phyloP scores from a whole-genome alignment of 1,140 invertebrate species.

The Paracyclopina nana region DNA sequence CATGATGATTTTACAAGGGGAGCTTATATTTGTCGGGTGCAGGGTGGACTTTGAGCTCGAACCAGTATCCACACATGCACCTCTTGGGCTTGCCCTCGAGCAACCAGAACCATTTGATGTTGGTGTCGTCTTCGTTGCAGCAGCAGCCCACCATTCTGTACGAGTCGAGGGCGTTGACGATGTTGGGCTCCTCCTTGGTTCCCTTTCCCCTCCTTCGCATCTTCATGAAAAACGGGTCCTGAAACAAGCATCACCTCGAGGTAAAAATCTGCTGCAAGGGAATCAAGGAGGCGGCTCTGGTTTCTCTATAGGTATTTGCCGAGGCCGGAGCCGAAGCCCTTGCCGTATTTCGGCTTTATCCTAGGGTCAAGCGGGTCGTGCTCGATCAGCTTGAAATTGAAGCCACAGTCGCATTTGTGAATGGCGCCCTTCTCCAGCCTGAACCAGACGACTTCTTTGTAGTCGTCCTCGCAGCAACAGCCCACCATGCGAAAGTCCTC shows the following conservation, averaged over 20 bases:
- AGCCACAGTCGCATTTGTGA: constrained; percentile 78
- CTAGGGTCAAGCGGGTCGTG: constrained; percentile 12
- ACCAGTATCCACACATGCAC: constrained; percentile 91
- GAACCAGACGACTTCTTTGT: constrained; percentile 71
- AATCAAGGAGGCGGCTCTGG: background rate
- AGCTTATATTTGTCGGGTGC: constrained; percentile 8
- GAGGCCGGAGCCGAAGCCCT: background rate
- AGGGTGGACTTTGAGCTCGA: constrained; percentile 40
- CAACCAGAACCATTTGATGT: constrained; percentile 83
- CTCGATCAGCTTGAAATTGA: constrained; percentile 72
- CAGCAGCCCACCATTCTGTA: constrained; percentile 81
- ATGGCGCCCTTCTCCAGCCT: constrained; percentile 70
- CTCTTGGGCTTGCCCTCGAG: constrained; percentile 65
- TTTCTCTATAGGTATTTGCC: background rate
- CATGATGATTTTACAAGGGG: constrained; percentile 4
- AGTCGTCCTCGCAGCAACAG: constrained; percentile 88
- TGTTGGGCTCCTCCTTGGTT: constrained; percentile 62
- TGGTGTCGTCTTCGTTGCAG: constrained; percentile 76
- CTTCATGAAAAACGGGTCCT: constrained; percentile 50
- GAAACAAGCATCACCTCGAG: background rate
- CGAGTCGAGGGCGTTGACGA: constrained; percentile 70
- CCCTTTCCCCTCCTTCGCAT: constrained; percentile 29
- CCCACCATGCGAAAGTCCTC: constrained; percentile 52
- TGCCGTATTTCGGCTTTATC: background rate
- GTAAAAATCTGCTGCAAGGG: background rate